Evolutionary conservation across 2,888 invertebrate species (phyloP).

Genomic region (Ctena decussata): DNA sequence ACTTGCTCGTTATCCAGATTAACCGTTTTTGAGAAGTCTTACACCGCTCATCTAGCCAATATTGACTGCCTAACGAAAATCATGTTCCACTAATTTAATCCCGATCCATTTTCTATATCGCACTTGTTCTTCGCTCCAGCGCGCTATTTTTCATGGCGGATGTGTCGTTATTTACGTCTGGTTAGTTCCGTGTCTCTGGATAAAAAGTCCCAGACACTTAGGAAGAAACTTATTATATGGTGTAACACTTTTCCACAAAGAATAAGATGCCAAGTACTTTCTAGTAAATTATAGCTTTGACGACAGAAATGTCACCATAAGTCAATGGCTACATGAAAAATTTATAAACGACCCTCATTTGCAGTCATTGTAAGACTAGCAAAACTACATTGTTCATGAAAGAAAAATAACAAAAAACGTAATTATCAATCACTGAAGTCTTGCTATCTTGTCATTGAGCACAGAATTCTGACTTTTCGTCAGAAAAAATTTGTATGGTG

Average conservation of each 20-base stretch:
- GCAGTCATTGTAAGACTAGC: no score
- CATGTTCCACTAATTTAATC: conserved; percentile 11
- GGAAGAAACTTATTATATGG: neutral
- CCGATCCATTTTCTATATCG: conserved; percentile 5
- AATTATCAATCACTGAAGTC: no score
- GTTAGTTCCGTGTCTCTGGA: neutral
- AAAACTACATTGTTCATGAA: no score
- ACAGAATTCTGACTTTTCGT: no score
- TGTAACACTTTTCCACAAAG: neutral
- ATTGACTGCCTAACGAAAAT: neutral
- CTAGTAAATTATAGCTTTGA: no score
- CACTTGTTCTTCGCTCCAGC: neutral
- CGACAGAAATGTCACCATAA: no score
- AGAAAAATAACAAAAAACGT: no score
- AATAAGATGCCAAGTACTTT: neutral
- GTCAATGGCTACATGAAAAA: no score
- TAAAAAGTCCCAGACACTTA: neutral
- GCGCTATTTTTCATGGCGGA: neutral
- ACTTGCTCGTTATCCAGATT: conserved; percentile 4
- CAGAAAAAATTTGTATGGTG: no score
- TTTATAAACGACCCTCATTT: no score
- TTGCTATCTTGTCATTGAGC: no score
- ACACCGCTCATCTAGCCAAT: conserved; percentile 1
- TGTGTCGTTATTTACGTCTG: conserved; percentile 12
- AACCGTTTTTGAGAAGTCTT: neutral